A percentile compares a stretch with the other conserved stretches of the same genome.
phyloP scores from a whole-genome alignment of 2,888 invertebrate genomes.

The Apotomis capreana region DNA sequence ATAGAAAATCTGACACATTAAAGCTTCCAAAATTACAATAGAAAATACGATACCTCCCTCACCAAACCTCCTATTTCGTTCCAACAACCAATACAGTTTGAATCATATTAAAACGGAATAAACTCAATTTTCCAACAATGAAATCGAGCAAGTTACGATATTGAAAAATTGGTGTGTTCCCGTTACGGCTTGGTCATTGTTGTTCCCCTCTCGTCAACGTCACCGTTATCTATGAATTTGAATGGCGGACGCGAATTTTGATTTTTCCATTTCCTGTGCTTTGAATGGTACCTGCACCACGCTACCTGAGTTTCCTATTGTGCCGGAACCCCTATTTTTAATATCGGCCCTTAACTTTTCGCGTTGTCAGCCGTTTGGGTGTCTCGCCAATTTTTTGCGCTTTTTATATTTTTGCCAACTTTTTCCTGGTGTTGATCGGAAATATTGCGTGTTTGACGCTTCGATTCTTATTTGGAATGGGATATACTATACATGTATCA shows the following conservation, averaged over 20 bases:
- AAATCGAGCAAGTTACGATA: not conserved
- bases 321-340: constrained; percentile 63
- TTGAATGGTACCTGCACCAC: constrained; percentile 55
- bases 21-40: constrained; percentile 36
- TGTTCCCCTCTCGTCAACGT: constrained; percentile 46
- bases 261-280: constrained; percentile 77
- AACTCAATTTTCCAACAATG: constrained; percentile 1
- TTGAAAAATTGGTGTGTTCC: constrained; percentile 40
- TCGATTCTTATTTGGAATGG: not conserved
- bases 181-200: constrained; percentile 53
- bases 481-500: no score
- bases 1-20: constrained; percentile 35
- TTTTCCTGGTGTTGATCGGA: constrained; percentile 16
- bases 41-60: constrained; percentile 13
- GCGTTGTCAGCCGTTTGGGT: constrained; percentile 54
- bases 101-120: constrained; percentile 1
- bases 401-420: constrained; percentile 19
- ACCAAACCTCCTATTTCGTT: constrained; percentile 1
- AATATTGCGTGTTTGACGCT: constrained; percentile 1
- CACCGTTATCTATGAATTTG: constrained; percentile 62
- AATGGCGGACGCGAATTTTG: constrained; percentile 67
- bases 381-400: constrained; percentile 40
- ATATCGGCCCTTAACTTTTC: constrained; percentile 62
- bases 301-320: constrained; percentile 61
- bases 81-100: not conserved